phyloP scores from a whole-genome alignment of 2,888 invertebrate species.

The Nycteola revayana region DNA sequence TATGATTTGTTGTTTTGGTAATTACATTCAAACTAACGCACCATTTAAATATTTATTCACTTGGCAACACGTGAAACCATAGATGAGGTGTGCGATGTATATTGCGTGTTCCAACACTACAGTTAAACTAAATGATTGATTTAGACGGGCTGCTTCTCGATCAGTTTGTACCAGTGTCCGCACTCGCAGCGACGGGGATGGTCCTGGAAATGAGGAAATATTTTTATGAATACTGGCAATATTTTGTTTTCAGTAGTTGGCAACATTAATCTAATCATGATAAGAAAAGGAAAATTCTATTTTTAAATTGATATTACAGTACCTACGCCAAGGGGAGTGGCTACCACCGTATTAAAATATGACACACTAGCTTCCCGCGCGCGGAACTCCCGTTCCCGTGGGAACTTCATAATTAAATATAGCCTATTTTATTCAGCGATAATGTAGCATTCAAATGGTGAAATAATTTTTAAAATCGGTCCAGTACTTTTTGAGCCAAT shows the following conservation, averaged over 20 bases:
- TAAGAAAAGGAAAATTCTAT: not conserved
- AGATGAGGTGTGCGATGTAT: constrained; percentile 48
- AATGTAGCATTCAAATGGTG: too few species aligned
- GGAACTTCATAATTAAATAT: too few species aligned
- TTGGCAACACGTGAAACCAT: constrained; percentile 52
- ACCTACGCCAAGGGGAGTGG: too few species aligned
- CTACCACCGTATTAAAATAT: too few species aligned
- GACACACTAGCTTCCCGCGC: too few species aligned
- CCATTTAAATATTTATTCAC: constrained; percentile 37
- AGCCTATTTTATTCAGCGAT: too few species aligned
- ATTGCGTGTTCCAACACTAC: constrained; percentile 65
- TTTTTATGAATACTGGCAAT: too few species aligned
- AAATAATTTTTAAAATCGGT: too few species aligned
- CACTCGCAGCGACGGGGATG: constrained; percentile 96
- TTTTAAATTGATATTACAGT: not conserved
- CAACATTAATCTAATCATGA: too few species aligned
- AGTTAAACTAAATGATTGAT: constrained; percentile 54
- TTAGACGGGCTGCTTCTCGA: constrained; percentile 88
- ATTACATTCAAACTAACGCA: constrained; percentile 49
- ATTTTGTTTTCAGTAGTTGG: too few species aligned
- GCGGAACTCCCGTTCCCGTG: too few species aligned
- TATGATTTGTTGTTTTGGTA: constrained; percentile 51
- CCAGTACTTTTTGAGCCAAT: too few species aligned
- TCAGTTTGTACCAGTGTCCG: constrained; percentile 97
- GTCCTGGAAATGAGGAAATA: constrained; percentile 78